These are phyloP conservation scores for Sigmodon hispidus DNA, from an alignment of 2,113 vertebrate species.

Conservation along the genomic window DNA sequence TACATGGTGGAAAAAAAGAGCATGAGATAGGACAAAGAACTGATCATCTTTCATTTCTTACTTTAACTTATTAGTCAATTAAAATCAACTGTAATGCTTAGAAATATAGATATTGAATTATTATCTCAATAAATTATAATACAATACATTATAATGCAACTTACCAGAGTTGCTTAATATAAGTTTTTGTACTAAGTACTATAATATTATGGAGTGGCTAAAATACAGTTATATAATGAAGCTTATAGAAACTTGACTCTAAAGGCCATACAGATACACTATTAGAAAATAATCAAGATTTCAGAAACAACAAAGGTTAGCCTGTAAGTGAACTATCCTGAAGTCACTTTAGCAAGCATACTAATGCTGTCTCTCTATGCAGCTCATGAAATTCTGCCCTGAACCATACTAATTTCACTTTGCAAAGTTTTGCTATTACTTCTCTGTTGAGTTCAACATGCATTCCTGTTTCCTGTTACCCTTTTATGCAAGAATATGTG, in stretches of 20 bases:
- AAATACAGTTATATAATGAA: not conserved
- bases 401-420: not conserved
- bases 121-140: not conserved
- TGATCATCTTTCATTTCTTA: not conserved
- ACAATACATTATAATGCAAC: not conserved
- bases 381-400: not conserved
- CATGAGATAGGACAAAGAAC: not conserved
- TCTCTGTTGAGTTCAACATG: not conserved
- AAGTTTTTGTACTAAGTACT: conserved; percentile 47
- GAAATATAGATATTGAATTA: not conserved
- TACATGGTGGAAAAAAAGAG: not conserved
- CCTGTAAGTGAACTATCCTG: not conserved
- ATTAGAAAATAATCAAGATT: not conserved
- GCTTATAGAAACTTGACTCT: not conserved
- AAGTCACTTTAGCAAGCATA: not conserved
- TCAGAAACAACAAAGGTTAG: not conserved
- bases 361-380: fast-evolving
- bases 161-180: conserved; percentile 47
- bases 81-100: not conserved
- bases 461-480: not conserved
- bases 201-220: not conserved
- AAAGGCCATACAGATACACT: not conserved
- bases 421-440: not conserved
- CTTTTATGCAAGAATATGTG: not conserved
- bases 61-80: not conserved